Base-by-base conservation (phyloP, 2,113 vertebrate species). In the Baryphthengus martii region DNA sequence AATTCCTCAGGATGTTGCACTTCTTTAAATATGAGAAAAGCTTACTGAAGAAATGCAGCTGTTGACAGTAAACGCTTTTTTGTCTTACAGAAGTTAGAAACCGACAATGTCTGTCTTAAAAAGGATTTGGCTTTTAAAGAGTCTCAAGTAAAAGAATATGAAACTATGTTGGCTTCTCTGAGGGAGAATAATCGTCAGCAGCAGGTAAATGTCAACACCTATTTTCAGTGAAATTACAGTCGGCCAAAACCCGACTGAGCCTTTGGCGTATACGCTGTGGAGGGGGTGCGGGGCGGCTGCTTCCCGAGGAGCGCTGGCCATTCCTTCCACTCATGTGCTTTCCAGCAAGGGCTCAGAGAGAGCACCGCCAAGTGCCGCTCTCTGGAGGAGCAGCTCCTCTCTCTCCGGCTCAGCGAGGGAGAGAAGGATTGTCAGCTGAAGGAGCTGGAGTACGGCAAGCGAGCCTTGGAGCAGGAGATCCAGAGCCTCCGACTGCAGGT, bases 131-230 rank as follows among this genome's bases (percentile, higher is more conserved):
- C 97, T 87, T 99, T 99, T 96, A 99, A 99, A 95, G 98, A 98
- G 3, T 98, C 98, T 76, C 99, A 99, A 97, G 98, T 99, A 4
- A 97, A 96, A 83, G 98, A 99, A 92, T 99, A 99, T 8, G 99
- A 99, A 97, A 89, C 96, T 14, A 98, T 99, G 44, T 42, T 99
- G 97, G 98, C 98, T 80, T 98, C 98, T 14, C 97, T 99, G 35
- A 94, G 99, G 39, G 99, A 99, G 74, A 99, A 99, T 94, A 99
- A 99, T 96, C 97, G 97, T 23, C 98, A 99, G 94, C 98, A 99
- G 66, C 99, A 99, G 99, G 99, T 99, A 97, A 86, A 18, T 25
- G 3, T 2, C 8, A 24, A 83, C n/a, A 8, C 1, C 0, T 7
- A 1, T 24, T 79, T 33, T 16, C 79, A 55, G 71, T 14, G 39